A percentile compares a stretch with the other conserved stretches of the same genome.
These are phyloP conservation scores for Cryptoblepharus egeriae DNA, from an alignment of 2,797 vertebrate species.

Conservation along the genomic window DNA sequence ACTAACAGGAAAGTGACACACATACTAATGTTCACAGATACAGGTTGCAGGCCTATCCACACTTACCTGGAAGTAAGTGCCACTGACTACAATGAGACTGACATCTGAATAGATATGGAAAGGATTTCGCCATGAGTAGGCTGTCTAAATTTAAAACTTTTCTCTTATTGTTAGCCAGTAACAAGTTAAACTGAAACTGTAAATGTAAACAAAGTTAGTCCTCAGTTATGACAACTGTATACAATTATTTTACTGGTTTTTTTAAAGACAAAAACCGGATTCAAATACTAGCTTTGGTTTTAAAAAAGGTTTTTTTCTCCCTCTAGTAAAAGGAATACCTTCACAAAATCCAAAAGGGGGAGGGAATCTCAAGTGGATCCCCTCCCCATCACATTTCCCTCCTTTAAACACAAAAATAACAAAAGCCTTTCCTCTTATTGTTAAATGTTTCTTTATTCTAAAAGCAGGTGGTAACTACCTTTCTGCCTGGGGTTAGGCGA, in stretches of 20 bases:
- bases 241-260: not conserved
- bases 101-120: no score
- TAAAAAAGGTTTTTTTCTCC: not conserved
- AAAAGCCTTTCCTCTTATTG: conserved; percentile 31
- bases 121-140: not conserved
- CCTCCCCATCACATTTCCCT: conserved; percentile 3
- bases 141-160: not conserved
- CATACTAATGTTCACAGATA: not conserved
- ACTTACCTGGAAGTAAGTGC: no score
- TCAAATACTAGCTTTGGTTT: not conserved
- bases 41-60: no score
- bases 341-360: not conserved
- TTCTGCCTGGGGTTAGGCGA: conserved; percentile 57
- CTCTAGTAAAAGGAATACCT: conserved; percentile 13
- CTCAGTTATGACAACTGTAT: not conserved
- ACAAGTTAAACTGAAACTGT: not conserved
- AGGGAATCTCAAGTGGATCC: not conserved
- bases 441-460: conserved; percentile 18
- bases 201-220: not conserved
- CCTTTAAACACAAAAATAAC: conserved; percentile 24
- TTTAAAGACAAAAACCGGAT: not conserved
- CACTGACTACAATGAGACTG: no score
- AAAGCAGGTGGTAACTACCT: conserved; percentile 34
- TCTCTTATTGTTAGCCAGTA: not conserved
- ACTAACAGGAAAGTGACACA: not conserved